phyloP scores from a whole-genome alignment of 2,113 vertebrate genomes.

The Neodontobutis hainanensis region DNA sequence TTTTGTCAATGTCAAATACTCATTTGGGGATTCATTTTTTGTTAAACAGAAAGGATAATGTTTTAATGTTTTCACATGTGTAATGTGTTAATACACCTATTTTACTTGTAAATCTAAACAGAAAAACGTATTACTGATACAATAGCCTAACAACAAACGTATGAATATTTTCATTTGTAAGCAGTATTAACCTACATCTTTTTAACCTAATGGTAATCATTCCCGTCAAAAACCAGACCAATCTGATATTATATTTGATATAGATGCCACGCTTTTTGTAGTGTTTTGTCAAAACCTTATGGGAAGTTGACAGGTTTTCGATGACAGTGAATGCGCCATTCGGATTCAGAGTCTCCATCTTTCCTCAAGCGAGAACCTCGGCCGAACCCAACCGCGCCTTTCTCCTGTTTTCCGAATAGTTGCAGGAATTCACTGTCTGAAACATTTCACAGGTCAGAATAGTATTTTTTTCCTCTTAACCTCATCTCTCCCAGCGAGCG shows the following conservation, averaged over 20 bases:
- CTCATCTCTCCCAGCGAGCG: background rate
- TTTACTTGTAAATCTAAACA: no score
- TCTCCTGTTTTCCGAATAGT: conserved; percentile 2
- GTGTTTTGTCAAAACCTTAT: background rate
- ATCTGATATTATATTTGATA: no score
- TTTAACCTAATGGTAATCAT: no score
- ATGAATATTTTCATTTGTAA: background rate
- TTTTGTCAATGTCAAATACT: no score
- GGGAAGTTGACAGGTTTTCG: conserved; percentile 22
- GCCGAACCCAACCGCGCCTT: conserved; percentile 35
- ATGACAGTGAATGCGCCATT: conserved; percentile 16
- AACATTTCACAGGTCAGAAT: background rate
- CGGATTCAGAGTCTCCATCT: conserved; percentile 66
- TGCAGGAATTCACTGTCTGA: background rate
- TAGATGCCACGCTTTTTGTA: background rate
- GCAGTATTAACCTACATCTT: no score
- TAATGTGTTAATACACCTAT: no score
- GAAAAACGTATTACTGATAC: no score
- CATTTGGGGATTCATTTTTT: no score
- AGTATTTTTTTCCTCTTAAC: background rate
- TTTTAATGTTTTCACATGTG: no score
- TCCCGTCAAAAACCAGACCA: no score
- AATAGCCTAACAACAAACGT: background rate
- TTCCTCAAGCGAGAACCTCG: conserved; percentile 41
- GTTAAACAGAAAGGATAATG: no score